Percentiles rank a stretch among this genome's conserved stretches.
Evolutionary conservation across 2,888 invertebrate genomes (phyloP).

Genomic region (Apotomis betuletana): DNA sequence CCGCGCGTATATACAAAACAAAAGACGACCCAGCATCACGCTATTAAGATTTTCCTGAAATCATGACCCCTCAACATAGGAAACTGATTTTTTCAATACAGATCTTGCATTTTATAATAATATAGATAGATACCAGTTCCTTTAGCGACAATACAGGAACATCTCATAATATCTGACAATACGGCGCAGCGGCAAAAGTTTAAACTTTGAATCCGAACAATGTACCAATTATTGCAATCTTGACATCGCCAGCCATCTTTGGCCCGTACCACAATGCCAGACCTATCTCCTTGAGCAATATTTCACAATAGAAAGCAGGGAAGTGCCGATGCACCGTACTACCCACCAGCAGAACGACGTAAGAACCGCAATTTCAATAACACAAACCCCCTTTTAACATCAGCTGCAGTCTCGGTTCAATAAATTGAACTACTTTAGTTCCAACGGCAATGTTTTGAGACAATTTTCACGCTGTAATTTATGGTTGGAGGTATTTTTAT

Average conservation of each 20-base stretch:
- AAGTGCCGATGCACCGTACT: constrained; percentile 54
- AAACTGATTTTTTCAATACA: too few relatives aligned
- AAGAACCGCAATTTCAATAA: constrained; percentile 37
- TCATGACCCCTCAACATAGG: too few relatives aligned
- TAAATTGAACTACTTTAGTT: constrained; percentile 61
- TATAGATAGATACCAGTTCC: background rate
- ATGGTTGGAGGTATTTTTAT: constrained; percentile 38
- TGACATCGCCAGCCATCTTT: constrained; percentile 46
- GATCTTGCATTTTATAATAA: too few relatives aligned
- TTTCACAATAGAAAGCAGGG: constrained; percentile 66
- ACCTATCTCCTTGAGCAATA: constrained; percentile 59
- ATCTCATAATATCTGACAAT: constrained; percentile 23
- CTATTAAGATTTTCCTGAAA: too few relatives aligned
- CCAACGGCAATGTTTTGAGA: constrained; percentile 55
- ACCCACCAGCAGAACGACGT: constrained; percentile 29
- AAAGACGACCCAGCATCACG: too few relatives aligned
- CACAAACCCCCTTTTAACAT: constrained; percentile 28
- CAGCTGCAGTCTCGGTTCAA: constrained; percentile 60
- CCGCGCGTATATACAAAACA: too few relatives aligned
- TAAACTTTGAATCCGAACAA: constrained; percentile 24
- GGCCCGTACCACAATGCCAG: constrained; percentile 52
- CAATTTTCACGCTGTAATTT: constrained; percentile 47
- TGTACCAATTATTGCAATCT: constrained; percentile 39
- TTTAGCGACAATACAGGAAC: constrained; percentile 9
- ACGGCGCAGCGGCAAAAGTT: constrained; percentile 11